Percentiles rank a stretch among this genome's conserved stretches.
phyloP scores from a whole-genome alignment of 2,888 invertebrate genomes.

The Pardosa pseudoannulata region DNA sequence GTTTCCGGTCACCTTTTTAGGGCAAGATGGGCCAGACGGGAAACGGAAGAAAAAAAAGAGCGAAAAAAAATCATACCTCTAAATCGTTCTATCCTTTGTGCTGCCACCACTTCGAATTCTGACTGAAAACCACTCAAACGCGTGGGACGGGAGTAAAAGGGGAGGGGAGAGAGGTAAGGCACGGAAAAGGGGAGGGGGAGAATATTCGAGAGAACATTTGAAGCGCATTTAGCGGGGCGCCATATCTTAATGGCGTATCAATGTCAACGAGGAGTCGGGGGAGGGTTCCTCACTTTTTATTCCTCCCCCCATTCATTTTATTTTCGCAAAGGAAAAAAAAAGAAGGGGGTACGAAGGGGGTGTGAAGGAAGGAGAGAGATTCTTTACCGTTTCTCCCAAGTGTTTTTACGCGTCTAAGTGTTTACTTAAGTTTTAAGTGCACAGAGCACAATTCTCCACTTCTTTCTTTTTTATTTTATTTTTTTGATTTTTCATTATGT shows the following conservation, averaged over 20 bases:
- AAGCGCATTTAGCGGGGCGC: conserved; percentile 66
- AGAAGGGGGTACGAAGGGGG: neutral
- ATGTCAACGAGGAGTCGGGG: conserved; percentile 62
- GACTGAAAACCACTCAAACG: conserved; percentile 48
- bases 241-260: conserved; percentile 71
- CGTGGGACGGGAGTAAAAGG: neutral
- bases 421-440: conserved; percentile 71
- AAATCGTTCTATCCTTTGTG: conserved; percentile 57
- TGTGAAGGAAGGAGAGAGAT: conserved; percentile 18
- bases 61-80: too few species aligned
- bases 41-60: too few species aligned
- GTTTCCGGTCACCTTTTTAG: too few species aligned
- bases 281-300: conserved; percentile 37
- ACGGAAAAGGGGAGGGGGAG: neutral
- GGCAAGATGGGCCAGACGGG: too few species aligned
- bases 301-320: conserved; percentile 13
- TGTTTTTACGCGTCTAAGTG: conserved; percentile 71
- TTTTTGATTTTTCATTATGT: neutral
- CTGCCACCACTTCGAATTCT: conserved; percentile 31
- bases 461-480: too few species aligned
- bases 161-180: neutral
- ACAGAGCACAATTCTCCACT: conserved; percentile 8
- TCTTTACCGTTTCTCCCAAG: conserved; percentile 65
- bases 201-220: conserved; percentile 56
- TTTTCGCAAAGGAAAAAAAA: conserved; percentile 13